These are phyloP conservation scores for Smittia aterrima DNA, from an alignment of 2,888 invertebrate species.

Conservation along the genomic window DNA sequence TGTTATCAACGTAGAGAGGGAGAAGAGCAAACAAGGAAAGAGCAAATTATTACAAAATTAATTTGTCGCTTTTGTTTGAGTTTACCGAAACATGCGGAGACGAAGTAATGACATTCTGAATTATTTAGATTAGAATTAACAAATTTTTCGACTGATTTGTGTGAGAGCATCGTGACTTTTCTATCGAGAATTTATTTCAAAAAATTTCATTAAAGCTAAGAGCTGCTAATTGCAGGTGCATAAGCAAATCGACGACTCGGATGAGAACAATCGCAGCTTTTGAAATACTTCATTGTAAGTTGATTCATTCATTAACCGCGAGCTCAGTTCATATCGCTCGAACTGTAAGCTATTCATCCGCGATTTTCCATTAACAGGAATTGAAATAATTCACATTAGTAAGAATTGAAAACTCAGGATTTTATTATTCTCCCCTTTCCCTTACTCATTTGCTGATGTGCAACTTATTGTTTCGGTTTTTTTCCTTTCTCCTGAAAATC, in stretches of 20 bases:
- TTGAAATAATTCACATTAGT: no score
- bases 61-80: constrained; percentile 28
- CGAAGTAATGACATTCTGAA: constrained; percentile 28
- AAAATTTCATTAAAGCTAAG: not conserved
- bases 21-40: constrained; percentile 17
- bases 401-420: no score
- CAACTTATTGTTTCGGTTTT: constrained; percentile 17
- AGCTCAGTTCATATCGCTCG: no score
- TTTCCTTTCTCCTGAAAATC: not conserved
- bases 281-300: not conserved
- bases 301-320: no score
- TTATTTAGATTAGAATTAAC: constrained; percentile 36
- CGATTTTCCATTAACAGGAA: no score
- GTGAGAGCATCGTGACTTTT: no score
- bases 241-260: not conserved
- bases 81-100: not conserved
- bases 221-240: not conserved
- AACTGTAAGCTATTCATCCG: not conserved
- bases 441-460: not conserved
- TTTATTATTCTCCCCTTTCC: not conserved
- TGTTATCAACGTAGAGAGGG: constrained; percentile 10
- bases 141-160: not conserved
- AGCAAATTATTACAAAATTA: constrained; percentile 30
- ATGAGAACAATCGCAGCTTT: not conserved
- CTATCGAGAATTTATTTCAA: not conserved